These are phyloP conservation scores for Clistopyga incitator DNA, from an alignment of 2,888 invertebrate genomes.

Conservation along the genomic window DNA sequence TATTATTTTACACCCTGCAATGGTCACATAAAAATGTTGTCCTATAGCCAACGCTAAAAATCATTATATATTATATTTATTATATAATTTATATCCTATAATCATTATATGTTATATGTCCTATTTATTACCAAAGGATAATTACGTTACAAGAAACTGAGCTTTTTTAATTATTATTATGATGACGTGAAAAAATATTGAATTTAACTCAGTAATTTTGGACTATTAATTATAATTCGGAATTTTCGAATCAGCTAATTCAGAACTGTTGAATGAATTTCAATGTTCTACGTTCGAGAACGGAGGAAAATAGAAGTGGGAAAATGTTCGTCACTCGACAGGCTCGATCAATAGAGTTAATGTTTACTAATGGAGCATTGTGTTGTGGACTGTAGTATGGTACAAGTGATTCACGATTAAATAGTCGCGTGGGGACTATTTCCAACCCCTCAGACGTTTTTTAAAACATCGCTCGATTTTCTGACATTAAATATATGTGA, in stretches of 20 bases:
- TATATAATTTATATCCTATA: too few relatives aligned
- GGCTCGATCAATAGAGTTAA: slow-evolving; percentile 7
- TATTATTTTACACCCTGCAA: background rate
- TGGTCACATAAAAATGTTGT: background rate
- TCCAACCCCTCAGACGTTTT: background rate
- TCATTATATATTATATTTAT: too few relatives aligned
- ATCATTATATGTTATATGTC: too few relatives aligned
- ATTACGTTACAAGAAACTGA: background rate
- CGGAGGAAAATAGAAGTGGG: background rate
- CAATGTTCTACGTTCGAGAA: background rate
- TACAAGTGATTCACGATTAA: background rate
- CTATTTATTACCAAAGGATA: background rate
- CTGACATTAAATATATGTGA: background rate
- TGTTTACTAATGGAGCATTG: background rate
- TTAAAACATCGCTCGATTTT: background rate
- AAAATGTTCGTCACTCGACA: background rate
- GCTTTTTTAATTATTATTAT: background rate
- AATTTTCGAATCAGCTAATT: background rate
- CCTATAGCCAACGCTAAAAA: too few relatives aligned
- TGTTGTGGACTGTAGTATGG: background rate
- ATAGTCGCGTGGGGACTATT: background rate
- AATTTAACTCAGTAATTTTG: too few relatives aligned
- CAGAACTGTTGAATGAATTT: too few relatives aligned
- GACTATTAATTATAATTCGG: background rate
- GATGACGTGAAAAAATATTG: too few relatives aligned